phyloP scores from a whole-genome alignment of 35 echinoderm and acorn worm genomes.

The Apostichopus japonicus region DNA sequence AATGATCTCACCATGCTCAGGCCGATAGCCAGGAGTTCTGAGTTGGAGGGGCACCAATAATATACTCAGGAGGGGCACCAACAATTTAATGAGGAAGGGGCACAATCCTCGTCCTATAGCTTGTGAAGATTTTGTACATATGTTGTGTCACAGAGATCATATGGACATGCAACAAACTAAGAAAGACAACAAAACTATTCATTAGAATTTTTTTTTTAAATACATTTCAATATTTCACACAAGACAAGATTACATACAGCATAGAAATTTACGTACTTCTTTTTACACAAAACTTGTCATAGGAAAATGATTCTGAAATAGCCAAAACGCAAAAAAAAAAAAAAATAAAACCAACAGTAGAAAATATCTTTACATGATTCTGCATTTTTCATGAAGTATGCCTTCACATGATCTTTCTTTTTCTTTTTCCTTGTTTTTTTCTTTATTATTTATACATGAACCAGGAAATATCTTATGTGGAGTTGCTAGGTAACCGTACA shows the following conservation, averaged over 20 bases:
- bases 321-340: constrained; percentile 30
- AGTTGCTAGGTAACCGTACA: neutral
- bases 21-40: too few relatives aligned
- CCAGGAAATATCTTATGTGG: neutral
- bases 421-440: too few relatives aligned
- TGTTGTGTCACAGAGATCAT: too few relatives aligned
- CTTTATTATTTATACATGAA: neutral
- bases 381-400: neutral
- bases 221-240: constrained; percentile 65
- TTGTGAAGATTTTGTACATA: too few relatives aligned
- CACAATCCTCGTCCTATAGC: too few relatives aligned
- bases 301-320: constrained; percentile 45
- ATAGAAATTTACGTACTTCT: constrained; percentile 58
- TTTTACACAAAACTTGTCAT: constrained; percentile 45
- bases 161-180: neutral
- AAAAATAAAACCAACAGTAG: constrained; percentile 8
- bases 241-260: constrained; percentile 64
- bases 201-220: constrained; percentile 44
- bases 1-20: too few relatives aligned
- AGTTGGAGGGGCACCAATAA: too few relatives aligned
- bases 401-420: neutral
- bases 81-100: too few relatives aligned
- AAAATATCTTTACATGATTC: constrained; percentile 50
- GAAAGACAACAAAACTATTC: neutral
- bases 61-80: too few relatives aligned